Conservation (phyloP, 2,888 invertebrate genomes). For the Pyrochroa serraticornis region DNA sequence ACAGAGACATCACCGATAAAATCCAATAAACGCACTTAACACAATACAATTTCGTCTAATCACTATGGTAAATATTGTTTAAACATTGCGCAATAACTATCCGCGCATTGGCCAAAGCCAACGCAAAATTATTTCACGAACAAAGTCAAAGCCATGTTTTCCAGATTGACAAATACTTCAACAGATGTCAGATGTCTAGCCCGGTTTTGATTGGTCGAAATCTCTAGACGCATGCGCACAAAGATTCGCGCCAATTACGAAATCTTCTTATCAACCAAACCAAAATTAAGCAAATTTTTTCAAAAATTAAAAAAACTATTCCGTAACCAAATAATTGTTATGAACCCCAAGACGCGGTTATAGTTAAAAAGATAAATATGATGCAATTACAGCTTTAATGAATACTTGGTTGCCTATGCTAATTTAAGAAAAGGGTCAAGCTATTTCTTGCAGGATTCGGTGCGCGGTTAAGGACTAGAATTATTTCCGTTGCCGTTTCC, state of each 20-base stretch:
- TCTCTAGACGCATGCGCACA: neutral
- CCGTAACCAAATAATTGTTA: no score
- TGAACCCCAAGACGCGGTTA: no score
- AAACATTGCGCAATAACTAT: constrained; percentile 31
- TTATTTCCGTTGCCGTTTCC: neutral
- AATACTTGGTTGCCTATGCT: constrained; percentile 10
- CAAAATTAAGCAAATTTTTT: no score
- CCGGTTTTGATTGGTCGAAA: constrained; percentile 5
- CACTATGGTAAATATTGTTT: constrained; percentile 10
- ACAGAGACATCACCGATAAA: constrained; percentile 59
- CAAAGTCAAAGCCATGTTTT: constrained; percentile 35
- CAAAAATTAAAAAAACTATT: neutral
- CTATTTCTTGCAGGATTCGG: neutral
- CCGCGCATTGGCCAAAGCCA: constrained; percentile 39
- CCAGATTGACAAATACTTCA: constrained; percentile 35
- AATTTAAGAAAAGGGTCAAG: neutral
- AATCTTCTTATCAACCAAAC: neutral
- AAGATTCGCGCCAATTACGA: neutral
- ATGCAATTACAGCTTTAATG: no score
- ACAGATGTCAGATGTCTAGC: constrained; percentile 36
- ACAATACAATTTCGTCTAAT: constrained; percentile 17
- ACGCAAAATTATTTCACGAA: constrained; percentile 29
- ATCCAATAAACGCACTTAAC: constrained; percentile 19
- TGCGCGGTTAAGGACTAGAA: no score
- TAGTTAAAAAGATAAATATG: no score